Evolutionary conservation across 2,113 vertebrate genomes (phyloP).

Genomic region (Narcine bancroftii): DNA sequence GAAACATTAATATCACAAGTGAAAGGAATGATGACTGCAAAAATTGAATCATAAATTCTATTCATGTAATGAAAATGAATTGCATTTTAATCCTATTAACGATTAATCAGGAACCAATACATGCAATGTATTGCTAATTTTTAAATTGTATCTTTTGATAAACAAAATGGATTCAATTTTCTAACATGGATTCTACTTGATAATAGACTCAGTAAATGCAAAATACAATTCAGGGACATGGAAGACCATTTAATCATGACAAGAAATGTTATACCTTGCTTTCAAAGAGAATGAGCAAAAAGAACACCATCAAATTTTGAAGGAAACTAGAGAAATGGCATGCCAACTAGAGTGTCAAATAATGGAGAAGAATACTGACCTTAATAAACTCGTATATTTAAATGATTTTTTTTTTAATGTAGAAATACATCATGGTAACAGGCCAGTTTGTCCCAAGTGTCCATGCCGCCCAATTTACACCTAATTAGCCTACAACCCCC

Average conservation of each 20-base stretch:
- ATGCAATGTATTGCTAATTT: not conserved
- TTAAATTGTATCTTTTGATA: not conserved
- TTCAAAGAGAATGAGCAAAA: conserved; percentile 53
- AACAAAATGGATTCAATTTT: not conserved
- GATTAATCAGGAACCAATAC: not conserved
- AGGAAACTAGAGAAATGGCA: conserved; percentile 62
- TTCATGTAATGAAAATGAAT: not conserved
- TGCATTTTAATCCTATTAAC: not conserved
- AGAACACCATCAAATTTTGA: conserved; percentile 56
- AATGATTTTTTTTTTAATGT: not conserved
- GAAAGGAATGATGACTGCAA: not conserved
- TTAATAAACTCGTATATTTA: conserved; percentile 62
- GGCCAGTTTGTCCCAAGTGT: too few species aligned
- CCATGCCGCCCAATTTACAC: too few species aligned
- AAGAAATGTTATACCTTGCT: conserved; percentile 59
- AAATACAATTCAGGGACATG: conserved; percentile 72
- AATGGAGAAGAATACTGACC: conserved; percentile 65
- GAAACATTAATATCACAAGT: not conserved
- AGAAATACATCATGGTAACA: too few species aligned
- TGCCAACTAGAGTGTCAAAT: conserved; percentile 64
- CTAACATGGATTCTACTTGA: conserved; percentile 26
- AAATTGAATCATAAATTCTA: not conserved
- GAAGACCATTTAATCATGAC: conserved; percentile 65
- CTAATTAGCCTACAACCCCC: too few species aligned
- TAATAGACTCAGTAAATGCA: conserved; percentile 67